Percentiles rank a stretch among this genome's conserved stretches.
Evolutionary conservation across 2,888 invertebrate species (phyloP).

Genomic region (Caenorhabditis drosophilae): DNA sequence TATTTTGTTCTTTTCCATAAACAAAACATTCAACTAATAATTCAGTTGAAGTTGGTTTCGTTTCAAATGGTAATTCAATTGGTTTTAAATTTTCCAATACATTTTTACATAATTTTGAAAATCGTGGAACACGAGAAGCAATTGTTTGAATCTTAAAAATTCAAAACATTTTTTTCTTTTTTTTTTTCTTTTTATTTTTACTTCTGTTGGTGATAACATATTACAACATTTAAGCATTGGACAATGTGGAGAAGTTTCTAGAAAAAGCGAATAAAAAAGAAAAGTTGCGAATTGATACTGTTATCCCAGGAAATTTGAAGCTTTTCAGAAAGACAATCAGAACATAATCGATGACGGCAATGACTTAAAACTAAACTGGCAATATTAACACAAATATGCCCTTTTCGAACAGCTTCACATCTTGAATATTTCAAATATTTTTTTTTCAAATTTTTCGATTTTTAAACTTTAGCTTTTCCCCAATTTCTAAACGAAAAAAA

Average conservation of each 20-base stretch:
- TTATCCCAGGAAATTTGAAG: constrained; percentile 32
- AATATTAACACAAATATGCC: constrained; percentile 46
- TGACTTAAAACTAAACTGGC: constrained; percentile 48
- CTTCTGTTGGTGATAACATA: background rate
- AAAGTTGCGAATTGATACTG: constrained; percentile 8
- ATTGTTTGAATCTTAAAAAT: background rate
- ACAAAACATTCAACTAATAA: constrained; percentile 45
- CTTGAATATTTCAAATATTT: too few relatives aligned
- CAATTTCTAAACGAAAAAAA: constrained; percentile 26
- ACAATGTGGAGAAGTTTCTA: constrained; percentile 1
- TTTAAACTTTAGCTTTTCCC: constrained; percentile 26
- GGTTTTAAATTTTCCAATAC: constrained; percentile 13
- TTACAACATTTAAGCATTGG: constrained; percentile 4
- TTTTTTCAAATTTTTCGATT: background rate
- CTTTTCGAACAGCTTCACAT: constrained; percentile 24
- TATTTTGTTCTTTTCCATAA: constrained; percentile 40
- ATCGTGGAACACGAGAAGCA: background rate
- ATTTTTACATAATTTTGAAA: background rate
- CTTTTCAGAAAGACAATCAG: constrained; percentile 44
- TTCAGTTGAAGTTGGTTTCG: constrained; percentile 26
- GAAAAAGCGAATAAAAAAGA: background rate
- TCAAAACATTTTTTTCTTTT: too few relatives aligned
- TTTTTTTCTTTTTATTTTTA: too few relatives aligned
- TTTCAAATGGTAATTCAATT: constrained; percentile 15
- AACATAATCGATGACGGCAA: constrained; percentile 53